These are phyloP conservation scores for Tokudaia tokunoshimensis DNA, from an alignment of 2,797 vertebrate genomes.

Conservation along the genomic window DNA sequence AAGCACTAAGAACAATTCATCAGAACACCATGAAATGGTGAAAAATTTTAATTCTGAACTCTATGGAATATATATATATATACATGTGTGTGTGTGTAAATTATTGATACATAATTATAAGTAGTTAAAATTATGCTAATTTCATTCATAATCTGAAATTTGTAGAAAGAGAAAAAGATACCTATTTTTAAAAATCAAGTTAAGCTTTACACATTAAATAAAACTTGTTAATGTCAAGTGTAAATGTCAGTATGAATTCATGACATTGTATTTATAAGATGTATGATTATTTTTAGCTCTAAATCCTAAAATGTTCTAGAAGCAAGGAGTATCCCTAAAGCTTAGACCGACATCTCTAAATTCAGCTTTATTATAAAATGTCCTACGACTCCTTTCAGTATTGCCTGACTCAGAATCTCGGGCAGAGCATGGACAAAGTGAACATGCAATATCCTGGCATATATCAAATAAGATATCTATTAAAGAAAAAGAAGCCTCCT, in stretches of 20 bases:
- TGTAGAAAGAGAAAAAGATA: slow-evolving; percentile 18
- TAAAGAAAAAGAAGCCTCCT: not conserved
- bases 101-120: slow-evolving; percentile 23
- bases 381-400: not conserved
- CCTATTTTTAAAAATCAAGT: slow-evolving; percentile 13
- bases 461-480: not conserved
- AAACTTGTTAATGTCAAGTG: slow-evolving; percentile 35
- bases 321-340: not conserved
- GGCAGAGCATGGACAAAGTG: not conserved
- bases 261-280: slow-evolving; percentile 34
- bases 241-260: slow-evolving; percentile 25
- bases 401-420: not conserved
- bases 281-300: not conserved
- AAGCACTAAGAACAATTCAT: not conserved
- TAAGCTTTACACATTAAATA: slow-evolving; percentile 33
- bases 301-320: not conserved
- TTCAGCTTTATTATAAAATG: not conserved
- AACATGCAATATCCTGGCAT: not conserved
- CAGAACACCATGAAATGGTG: not conserved
- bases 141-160: slow-evolving; percentile 36
- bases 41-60: slow-evolving; percentile 23
- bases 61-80: not conserved
- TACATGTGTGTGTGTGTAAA: not conserved
- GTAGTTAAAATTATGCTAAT: slow-evolving; percentile 30
- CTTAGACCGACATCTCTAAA: not conserved